Evolutionary conservation across 2,113 vertebrate species (phyloP).

Genomic region (Sitta europaea): DNA sequence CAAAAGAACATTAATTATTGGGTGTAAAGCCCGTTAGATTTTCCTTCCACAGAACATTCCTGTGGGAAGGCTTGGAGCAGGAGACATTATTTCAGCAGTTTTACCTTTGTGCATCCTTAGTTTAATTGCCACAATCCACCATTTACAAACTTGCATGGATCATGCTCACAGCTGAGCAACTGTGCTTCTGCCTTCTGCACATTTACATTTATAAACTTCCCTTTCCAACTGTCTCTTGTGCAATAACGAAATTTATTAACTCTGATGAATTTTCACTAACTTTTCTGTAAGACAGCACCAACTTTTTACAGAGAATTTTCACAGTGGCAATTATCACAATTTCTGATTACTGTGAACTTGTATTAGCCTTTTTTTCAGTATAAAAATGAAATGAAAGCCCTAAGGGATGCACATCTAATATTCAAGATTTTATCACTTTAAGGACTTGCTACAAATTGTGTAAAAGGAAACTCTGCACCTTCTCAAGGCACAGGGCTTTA

Average conservation of each 20-base stretch:
- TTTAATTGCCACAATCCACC: conserved; percentile 49
- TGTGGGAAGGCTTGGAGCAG: background rate
- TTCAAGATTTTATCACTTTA: conserved; percentile 57
- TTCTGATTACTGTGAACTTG: conserved; percentile 56
- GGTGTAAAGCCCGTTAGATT: background rate
- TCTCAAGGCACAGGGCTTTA: conserved; percentile 35
- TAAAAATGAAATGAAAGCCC: conserved; percentile 58
- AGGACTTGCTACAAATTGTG: conserved; percentile 53
- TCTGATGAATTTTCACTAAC: conserved; percentile 29
- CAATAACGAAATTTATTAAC: conserved; percentile 20
- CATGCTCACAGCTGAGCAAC: conserved; percentile 24
- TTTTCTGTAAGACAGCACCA: background rate
- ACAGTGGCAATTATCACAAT: conserved; percentile 39
- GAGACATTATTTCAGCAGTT: conserved; percentile 52
- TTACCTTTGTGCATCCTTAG: background rate
- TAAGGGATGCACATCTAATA: conserved; percentile 54
- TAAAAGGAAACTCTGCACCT: conserved; percentile 58
- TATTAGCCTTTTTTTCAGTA: conserved; percentile 42
- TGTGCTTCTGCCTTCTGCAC: background rate
- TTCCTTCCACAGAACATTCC: conserved; percentile 14
- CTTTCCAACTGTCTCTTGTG: background rate
- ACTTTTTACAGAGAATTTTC: conserved; percentile 10
- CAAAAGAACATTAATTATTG: conserved; percentile 30
- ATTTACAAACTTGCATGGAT: conserved; percentile 29
- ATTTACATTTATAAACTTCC: conserved; percentile 23